These are phyloP conservation scores for Neodiprion fabricii DNA, from an alignment of 1,140 invertebrate genomes.

Conservation along the genomic window DNA sequence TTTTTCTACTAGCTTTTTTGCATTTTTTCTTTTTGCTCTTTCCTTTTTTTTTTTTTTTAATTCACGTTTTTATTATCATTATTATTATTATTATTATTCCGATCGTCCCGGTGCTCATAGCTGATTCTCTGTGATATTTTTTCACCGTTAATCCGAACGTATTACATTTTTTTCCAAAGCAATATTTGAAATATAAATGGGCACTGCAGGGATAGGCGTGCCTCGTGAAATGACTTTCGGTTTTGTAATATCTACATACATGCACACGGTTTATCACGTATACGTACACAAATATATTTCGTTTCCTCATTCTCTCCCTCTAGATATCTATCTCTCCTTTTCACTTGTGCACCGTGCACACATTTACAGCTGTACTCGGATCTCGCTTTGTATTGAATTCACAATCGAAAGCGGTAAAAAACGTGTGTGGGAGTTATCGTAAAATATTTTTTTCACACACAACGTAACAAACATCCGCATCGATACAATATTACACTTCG, in stretches of 20 bases:
- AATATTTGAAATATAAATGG: conserved; percentile 52
- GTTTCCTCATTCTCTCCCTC: no score
- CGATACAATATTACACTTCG: no score
- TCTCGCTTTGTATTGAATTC: background rate
- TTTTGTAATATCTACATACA: conserved; percentile 23
- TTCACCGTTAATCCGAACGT: conserved; percentile 44
- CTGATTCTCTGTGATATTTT: conserved; percentile 29
- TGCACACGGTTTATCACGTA: background rate
- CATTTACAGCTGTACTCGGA: no score
- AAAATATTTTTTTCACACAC: background rate
- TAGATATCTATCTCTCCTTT: no score
- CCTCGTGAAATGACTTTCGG: conserved; percentile 45
- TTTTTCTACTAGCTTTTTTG: background rate
- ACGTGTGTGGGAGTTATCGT: background rate
- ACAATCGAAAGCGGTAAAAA: background rate
- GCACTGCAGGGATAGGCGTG: conserved; percentile 4
- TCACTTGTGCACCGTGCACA: no score
- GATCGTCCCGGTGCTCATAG: background rate
- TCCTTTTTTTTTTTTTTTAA: background rate
- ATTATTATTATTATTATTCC: background rate
- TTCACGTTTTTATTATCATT: background rate
- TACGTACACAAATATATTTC: no score
- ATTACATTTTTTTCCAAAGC: conserved; percentile 49
- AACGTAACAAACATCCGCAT: no score
- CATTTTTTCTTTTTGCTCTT: conserved; percentile 13